Percentiles rank a stretch among this genome's conserved stretches.
phyloP scores from a whole-genome alignment of 53 echinoderm and acorn worm species.

The Paelopatides confundens region DNA sequence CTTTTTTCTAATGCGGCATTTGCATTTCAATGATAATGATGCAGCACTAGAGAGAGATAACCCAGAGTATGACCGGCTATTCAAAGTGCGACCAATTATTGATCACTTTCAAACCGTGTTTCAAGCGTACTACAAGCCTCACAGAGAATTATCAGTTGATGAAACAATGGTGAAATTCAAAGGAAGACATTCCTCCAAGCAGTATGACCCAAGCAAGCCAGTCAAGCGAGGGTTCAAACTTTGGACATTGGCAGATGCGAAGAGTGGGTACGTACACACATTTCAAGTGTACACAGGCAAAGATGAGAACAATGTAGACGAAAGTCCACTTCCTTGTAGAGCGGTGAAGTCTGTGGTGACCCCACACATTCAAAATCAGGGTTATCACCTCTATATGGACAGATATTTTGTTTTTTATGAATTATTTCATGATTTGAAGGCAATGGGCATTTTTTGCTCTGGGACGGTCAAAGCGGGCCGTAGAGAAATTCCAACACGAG shows the following conservation, averaged over 20 bases:
- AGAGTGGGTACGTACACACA: not conserved
- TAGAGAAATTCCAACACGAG: too few species aligned
- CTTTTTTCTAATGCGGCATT: conserved; percentile 3
- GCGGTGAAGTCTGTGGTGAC: too few species aligned
- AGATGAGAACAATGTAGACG: too few species aligned
- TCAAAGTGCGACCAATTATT: conserved; percentile 24
- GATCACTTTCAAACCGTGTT: conserved; percentile 12
- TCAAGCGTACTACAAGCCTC: conserved; percentile 16
- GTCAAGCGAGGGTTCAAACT: conserved; percentile 3
- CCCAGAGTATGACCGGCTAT: conserved; percentile 6
- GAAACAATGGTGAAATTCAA: conserved; percentile 6
- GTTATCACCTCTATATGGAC: too few species aligned
- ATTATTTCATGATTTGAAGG: too few species aligned
- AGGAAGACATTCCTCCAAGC: conserved; percentile 3
- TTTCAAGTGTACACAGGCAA: conserved; percentile 5
- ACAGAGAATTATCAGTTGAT: not conserved
- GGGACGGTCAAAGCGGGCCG: too few species aligned
- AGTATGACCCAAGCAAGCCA: conserved; percentile 2
- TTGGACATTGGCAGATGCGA: conserved; percentile 7
- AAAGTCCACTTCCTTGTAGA: too few species aligned
- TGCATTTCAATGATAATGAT: conserved; percentile 23
- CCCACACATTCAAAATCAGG: too few species aligned
- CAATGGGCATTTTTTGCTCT: too few species aligned
- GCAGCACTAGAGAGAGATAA: not conserved
- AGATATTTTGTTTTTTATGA: too few species aligned